Percentiles rank a stretch among this genome's conserved stretches.
phyloP scores from a whole-genome alignment of 2,888 invertebrate species.

The Netelia inedita region DNA sequence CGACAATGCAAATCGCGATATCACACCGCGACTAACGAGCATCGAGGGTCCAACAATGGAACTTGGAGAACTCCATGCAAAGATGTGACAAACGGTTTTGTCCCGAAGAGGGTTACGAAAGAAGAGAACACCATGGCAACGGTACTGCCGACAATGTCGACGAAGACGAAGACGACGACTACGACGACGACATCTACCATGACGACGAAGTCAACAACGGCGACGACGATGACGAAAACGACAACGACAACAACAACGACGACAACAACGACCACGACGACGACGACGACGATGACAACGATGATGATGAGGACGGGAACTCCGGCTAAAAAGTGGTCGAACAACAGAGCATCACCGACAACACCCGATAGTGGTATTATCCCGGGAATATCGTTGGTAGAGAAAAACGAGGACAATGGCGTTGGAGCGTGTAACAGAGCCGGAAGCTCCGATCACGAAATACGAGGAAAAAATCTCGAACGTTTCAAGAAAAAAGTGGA shows the following conservation, averaged over 20 bases:
- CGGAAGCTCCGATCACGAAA: slow-evolving; percentile 80
- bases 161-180: not conserved
- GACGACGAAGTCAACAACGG: slow-evolving; percentile 58
- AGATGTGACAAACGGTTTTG: slow-evolving; percentile 69
- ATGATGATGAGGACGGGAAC: slow-evolving; percentile 72
- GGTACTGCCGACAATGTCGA: slow-evolving; percentile 25
- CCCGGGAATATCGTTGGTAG: slow-evolving; percentile 80
- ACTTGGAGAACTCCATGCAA: slow-evolving; percentile 63
- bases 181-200: slow-evolving; percentile 70
- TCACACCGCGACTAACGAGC: slow-evolving; percentile 63
- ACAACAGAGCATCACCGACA: slow-evolving; percentile 71
- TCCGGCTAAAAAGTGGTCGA: slow-evolving; percentile 65
- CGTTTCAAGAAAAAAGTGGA: slow-evolving; percentile 81
- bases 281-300: slow-evolving; percentile 65
- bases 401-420: slow-evolving; percentile 73
- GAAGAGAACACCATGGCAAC: slow-evolving; percentile 22
- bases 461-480: slow-evolving; percentile 75
- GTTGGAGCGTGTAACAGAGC: slow-evolving; percentile 69
- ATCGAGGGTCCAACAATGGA: slow-evolving; percentile 66
- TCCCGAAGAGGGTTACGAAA: slow-evolving; percentile 41
- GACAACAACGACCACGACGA: not conserved
- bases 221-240: not conserved
- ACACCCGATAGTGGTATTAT: slow-evolving; percentile 83
- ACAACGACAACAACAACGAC: slow-evolving; percentile 32
- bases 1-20: slow-evolving; percentile 73